phyloP scores from a whole-genome alignment of 2,797 vertebrate genomes.

The Parotocinclus haroldoi region DNA sequence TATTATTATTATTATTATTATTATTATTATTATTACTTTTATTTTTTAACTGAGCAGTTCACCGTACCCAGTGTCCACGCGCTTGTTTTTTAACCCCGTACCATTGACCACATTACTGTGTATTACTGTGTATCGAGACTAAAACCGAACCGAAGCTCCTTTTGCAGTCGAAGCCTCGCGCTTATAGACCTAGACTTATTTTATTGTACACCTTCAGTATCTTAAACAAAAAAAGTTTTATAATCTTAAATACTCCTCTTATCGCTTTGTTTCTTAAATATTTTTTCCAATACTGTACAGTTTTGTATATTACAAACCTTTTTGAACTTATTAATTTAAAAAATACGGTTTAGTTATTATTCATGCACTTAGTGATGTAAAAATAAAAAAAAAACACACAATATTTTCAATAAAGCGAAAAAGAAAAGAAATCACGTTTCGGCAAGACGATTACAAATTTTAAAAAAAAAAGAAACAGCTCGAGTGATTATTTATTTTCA shows the following conservation, averaged over 20 bases:
- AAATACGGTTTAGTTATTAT: slow-evolving; percentile 95
- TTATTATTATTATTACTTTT: too few relatives aligned
- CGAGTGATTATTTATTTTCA: slow-evolving; percentile 98
- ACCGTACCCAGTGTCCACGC: slow-evolving; percentile 51
- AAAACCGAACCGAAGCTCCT: slow-evolving; percentile 58
- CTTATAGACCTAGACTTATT: slow-evolving; percentile 67
- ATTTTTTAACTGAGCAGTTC: slow-evolving; percentile 32
- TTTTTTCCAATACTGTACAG: slow-evolving; percentile 97
- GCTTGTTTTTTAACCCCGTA: slow-evolving; percentile 54
- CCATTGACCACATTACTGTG: slow-evolving; percentile 77
- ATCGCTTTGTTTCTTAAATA: slow-evolving; percentile 78
- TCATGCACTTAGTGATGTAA: slow-evolving; percentile 95
- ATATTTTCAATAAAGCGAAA: slow-evolving; percentile 87
- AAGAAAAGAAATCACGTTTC: slow-evolving; percentile 75
- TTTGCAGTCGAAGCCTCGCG: slow-evolving; percentile 58
- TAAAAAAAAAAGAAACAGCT: slow-evolving; percentile 78
- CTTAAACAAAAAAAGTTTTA: slow-evolving; percentile 65
- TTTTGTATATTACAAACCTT: slow-evolving; percentile 94
- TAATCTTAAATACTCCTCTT: slow-evolving; percentile 77
- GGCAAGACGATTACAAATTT: slow-evolving; percentile 96
- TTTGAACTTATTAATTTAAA: slow-evolving; percentile 98
- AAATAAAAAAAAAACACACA: slow-evolving; percentile 31
- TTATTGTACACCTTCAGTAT: slow-evolving; percentile 74
- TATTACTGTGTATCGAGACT: slow-evolving; percentile 70
- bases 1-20: too few relatives aligned